Evolutionary conservation across 2,797 vertebrate genomes (phyloP).

Genomic region (Hyperoplus immaculatus): DNA sequence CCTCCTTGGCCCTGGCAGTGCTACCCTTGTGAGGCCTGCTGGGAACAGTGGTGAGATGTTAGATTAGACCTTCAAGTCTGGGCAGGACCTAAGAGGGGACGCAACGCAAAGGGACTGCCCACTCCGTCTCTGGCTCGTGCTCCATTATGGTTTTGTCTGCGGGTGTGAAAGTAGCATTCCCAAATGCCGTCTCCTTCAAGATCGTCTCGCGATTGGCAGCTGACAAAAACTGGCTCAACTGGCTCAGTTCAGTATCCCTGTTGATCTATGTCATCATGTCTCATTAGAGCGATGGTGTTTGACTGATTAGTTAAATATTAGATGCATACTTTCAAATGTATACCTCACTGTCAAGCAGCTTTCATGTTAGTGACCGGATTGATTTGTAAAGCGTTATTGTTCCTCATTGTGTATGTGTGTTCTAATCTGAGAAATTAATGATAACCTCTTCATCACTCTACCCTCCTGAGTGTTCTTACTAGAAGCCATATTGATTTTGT

Average conservation of each 20-base stretch:
- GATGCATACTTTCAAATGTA: conserved; percentile 64
- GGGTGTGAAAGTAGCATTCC: conserved; percentile 80
- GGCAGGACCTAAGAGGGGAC: conserved; percentile 83
- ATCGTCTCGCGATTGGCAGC: conserved; percentile 77
- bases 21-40: conserved; percentile 86
- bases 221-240: conserved; percentile 65
- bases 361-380: conserved; percentile 67
- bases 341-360: conserved; percentile 59
- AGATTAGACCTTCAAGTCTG: conserved; percentile 85
- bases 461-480: conserved; percentile 83
- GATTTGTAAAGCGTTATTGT: conserved; percentile 76
- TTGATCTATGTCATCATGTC: conserved; percentile 69
- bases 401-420: conserved; percentile 76
- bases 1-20: conserved; percentile 86
- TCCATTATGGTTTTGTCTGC: conserved; percentile 82
- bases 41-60: conserved; percentile 88
- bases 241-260: conserved; percentile 69
- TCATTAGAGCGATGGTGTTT: conserved; percentile 56
- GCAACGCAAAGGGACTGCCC: conserved; percentile 80
- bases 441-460: conserved; percentile 87
- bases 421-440: conserved; percentile 85
- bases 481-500: conserved; percentile 90
- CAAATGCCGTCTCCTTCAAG: conserved; percentile 80
- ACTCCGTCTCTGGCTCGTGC: conserved; percentile 78
- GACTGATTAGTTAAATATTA: conserved; percentile 57